phyloP scores from a whole-genome alignment of 2,888 invertebrate species.

The Aporophyla nigra region DNA sequence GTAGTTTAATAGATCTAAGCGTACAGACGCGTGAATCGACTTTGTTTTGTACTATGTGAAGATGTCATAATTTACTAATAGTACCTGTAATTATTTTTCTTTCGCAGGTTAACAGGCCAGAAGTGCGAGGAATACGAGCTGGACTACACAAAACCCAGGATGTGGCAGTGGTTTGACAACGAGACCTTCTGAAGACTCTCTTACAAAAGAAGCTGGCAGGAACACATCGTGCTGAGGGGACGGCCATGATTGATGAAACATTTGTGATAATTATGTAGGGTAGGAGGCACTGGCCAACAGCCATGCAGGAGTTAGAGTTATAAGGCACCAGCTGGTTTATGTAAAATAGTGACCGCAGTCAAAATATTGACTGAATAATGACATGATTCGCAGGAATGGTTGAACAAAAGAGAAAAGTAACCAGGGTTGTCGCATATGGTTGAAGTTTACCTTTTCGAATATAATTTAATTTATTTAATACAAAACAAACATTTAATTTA shows the following conservation, averaged over 20 bases:
- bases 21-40: too few species aligned
- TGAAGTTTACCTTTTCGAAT: too few species aligned
- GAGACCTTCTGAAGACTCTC: slow-evolving; percentile 85
- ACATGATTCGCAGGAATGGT: too few species aligned
- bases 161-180: slow-evolving; percentile 92
- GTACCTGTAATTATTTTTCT: neutral
- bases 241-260: neutral
- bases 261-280: slow-evolving; percentile 2
- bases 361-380: neutral
- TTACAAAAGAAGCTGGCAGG: neutral
- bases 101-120: slow-evolving; percentile 84
- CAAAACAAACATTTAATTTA: too few species aligned
- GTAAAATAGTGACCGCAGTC: neutral
- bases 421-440: too few species aligned
- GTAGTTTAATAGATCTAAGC: too few species aligned
- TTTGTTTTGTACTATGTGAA: too few species aligned
- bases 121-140: slow-evolving; percentile 91
- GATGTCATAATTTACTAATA: too few species aligned
- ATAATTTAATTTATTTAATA: too few species aligned
- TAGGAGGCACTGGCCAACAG: too few species aligned
- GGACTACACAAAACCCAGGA: slow-evolving; percentile 86
- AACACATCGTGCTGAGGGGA: neutral
- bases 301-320: neutral
- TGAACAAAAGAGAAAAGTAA: too few species aligned
- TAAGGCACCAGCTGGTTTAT: too few species aligned